A percentile compares a stretch with the other conserved stretches of the same genome.
Evolutionary conservation across 2,797 vertebrate species (phyloP).

Genomic region (Podarcis lilfordi): DNA sequence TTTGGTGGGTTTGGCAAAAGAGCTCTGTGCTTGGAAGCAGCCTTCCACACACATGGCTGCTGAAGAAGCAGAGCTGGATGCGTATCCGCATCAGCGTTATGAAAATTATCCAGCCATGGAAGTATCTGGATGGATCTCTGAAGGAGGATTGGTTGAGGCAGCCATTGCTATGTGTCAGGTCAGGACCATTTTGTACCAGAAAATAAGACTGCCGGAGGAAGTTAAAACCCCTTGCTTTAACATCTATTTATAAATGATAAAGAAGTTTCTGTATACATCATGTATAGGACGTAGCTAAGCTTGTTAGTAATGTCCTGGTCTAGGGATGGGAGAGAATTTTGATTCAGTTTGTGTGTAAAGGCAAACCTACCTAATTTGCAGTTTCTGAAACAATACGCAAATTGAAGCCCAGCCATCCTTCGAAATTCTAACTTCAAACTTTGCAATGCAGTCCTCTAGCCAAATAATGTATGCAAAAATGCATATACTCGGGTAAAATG

Average conservation of each 20-base stretch:
- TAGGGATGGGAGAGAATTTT: no score
- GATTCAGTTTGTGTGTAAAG: no score
- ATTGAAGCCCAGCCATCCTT: no score
- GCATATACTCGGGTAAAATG: no score
- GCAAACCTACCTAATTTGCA: no score
- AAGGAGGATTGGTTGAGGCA: no score
- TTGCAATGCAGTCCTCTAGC: no score
- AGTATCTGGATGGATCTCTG: not conserved
- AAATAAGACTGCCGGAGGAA: not conserved
- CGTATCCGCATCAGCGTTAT: not conserved
- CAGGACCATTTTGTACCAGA: not conserved
- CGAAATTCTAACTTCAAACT: not conserved
- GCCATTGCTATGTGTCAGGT: not conserved
- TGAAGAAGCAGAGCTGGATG: not conserved
- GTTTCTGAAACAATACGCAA: no score
- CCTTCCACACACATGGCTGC: not conserved
- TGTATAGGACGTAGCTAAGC: not conserved
- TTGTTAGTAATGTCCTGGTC: not conserved
- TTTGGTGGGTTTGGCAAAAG: not conserved
- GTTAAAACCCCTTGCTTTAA: not conserved
- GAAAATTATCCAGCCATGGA: not conserved
- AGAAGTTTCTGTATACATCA: not conserved
- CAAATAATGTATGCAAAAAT: no score
- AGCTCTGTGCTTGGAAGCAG: not conserved
- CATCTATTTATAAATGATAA: not conserved